phyloP scores from a whole-genome alignment of 2,888 invertebrate genomes.

The Philereme vetulata region DNA sequence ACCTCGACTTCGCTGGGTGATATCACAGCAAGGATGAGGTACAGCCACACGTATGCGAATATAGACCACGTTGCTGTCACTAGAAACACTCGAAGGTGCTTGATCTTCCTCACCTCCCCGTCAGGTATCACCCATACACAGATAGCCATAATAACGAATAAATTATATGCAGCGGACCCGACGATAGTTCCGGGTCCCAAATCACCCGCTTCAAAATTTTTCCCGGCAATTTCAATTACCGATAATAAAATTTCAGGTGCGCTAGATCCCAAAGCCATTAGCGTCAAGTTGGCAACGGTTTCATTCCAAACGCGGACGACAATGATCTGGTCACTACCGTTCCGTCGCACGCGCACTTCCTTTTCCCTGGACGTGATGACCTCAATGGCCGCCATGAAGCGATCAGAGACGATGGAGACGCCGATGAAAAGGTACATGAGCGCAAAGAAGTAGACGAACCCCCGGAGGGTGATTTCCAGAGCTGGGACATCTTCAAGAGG shows the following conservation, averaged over 20 bases:
- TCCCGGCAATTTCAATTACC: constrained; percentile 98
- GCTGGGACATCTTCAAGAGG: constrained; percentile 91
- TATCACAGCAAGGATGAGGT: constrained; percentile 94
- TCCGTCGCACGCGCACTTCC: constrained; percentile 95
- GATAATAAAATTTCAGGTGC: constrained; percentile 99
- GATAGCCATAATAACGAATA: constrained; percentile 98
- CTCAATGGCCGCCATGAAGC: constrained; percentile 99
- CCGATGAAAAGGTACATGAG: constrained; percentile 98
- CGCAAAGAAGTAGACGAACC: constrained; percentile 93
- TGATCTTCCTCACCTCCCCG: constrained; percentile 96
- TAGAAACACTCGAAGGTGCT: constrained; percentile 98
- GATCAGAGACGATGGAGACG: constrained; percentile 98
- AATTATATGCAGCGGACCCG: constrained; percentile 98
- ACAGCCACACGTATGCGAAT: constrained; percentile 99
- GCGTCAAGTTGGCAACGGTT: constrained; percentile 98
- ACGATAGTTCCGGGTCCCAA: constrained; percentile 99
- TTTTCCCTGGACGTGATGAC: constrained; percentile 99
- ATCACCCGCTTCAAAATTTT: constrained; percentile 97
- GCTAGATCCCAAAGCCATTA: constrained; percentile 99
- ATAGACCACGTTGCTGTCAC: constrained; percentile 99
- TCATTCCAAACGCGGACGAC: constrained; percentile 99
- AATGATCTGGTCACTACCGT: constrained; percentile 94
- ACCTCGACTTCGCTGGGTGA: constrained; percentile 95
- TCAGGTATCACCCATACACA: constrained; percentile 96
- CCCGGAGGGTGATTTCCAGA: constrained; percentile 92